Evolutionary conservation across 2,888 invertebrate genomes (phyloP).

Genomic region (Pseudanteris insignis): DNA sequence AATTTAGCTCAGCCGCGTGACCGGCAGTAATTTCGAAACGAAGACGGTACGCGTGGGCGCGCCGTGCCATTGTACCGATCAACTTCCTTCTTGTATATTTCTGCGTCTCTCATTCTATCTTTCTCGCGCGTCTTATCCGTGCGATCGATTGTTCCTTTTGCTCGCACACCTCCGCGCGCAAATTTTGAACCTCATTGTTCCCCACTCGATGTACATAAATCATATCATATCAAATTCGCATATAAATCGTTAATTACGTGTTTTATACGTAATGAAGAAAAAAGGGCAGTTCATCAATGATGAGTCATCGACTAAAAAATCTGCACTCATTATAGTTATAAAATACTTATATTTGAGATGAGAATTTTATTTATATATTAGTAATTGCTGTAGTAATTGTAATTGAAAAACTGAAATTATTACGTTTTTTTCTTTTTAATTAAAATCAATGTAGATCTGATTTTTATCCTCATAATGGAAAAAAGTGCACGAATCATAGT

Average conservation of each 20-base stretch:
- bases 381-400: no score
- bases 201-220: constrained; percentile 27
- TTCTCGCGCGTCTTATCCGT: constrained; percentile 10
- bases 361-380: no score
- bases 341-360: constrained; percentile 18
- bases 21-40: constrained; percentile 41
- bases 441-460: no score
- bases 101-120: constrained; percentile 9
- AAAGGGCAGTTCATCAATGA: constrained; percentile 13
- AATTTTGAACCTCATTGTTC: constrained; percentile 22
- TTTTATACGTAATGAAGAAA: constrained; percentile 13
- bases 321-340: no score
- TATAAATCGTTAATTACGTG: constrained; percentile 36
- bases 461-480: no score
- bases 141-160: no score
- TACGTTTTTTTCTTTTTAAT: no score
- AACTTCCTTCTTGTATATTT: constrained; percentile 30
- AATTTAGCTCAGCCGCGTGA: constrained; percentile 37
- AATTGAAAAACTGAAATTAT: no score
- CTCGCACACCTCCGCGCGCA: constrained; percentile 1
- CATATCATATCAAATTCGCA: constrained; percentile 24
- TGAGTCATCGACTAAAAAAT: constrained; percentile 26
- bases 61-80: constrained; percentile 34
- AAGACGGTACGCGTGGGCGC: constrained; percentile 37
- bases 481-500: no score